Evolutionary conservation across 2,797 vertebrate genomes (phyloP).

Genomic region (Gallinago nigripennis): DNA sequence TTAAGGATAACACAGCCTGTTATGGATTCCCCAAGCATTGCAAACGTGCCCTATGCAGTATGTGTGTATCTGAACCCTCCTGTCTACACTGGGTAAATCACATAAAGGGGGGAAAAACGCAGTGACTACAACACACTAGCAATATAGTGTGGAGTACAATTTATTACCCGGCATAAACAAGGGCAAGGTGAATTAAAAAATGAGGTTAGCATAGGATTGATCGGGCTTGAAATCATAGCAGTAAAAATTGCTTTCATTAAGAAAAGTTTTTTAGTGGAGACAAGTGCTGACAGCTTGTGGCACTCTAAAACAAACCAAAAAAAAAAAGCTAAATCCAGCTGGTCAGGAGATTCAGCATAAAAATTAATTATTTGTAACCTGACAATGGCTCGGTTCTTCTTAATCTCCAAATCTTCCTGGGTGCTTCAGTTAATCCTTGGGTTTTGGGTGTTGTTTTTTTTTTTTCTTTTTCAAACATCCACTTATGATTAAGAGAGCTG

Average conservation of each 20-base stretch:
- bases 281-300: background rate
- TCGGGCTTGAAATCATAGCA: background rate
- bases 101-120: background rate
- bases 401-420: background rate
- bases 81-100: background rate
- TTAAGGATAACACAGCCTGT: background rate
- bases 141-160: background rate
- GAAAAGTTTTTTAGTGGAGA: background rate
- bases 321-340: background rate
- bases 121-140: background rate
- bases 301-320: background rate
- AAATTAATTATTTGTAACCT: background rate
- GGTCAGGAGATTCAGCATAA: background rate
- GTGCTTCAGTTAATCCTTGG: background rate
- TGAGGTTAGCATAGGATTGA: background rate
- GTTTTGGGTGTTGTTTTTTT: accelerated
- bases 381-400: background rate
- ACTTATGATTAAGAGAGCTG: background rate
- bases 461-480: background rate
- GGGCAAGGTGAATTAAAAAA: background rate
- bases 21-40: background rate
- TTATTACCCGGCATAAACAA: background rate
- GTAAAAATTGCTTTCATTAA: background rate
- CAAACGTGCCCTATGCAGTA: background rate
- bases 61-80: accelerated